phyloP scores from a whole-genome alignment of 2,888 invertebrate species.

The Ophioninae sp. region DNA sequence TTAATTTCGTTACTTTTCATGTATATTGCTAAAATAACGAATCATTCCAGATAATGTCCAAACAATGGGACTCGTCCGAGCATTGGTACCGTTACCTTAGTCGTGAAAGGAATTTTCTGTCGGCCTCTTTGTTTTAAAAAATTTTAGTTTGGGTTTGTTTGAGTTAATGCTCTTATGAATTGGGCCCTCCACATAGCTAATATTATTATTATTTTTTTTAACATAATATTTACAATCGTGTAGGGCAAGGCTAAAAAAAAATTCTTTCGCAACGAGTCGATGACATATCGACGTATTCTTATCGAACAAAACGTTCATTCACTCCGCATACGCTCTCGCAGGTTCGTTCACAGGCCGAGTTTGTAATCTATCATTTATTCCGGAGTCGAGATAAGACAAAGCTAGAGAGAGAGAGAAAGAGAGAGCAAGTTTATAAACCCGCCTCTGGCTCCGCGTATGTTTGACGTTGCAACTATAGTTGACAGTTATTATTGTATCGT shows the following conservation, averaged over 20 bases:
- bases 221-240: not conserved
- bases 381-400: constrained; percentile 66
- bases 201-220: not conserved
- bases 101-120: no score
- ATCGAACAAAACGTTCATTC: constrained; percentile 59
- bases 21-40: no score
- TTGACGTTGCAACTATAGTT: constrained; percentile 65
- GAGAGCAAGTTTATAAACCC: constrained; percentile 68
- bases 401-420: not conserved
- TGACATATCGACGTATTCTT: constrained; percentile 64
- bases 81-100: no score
- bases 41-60: no score
- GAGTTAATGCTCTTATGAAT: no score
- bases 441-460: constrained; percentile 56
- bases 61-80: no score
- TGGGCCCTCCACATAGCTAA: not conserved
- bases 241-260: not conserved
- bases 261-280: constrained; percentile 43
- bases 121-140: no score
- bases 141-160: no score
- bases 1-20: no score
- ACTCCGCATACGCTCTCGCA: constrained; percentile 58
- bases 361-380: constrained; percentile 58
- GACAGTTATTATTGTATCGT: constrained; percentile 71
- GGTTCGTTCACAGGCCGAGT: constrained; percentile 48